Evolutionary conservation across 2,113 vertebrate genomes (phyloP).

Genomic region (Rhinopomastus cyanomelas): DNA sequence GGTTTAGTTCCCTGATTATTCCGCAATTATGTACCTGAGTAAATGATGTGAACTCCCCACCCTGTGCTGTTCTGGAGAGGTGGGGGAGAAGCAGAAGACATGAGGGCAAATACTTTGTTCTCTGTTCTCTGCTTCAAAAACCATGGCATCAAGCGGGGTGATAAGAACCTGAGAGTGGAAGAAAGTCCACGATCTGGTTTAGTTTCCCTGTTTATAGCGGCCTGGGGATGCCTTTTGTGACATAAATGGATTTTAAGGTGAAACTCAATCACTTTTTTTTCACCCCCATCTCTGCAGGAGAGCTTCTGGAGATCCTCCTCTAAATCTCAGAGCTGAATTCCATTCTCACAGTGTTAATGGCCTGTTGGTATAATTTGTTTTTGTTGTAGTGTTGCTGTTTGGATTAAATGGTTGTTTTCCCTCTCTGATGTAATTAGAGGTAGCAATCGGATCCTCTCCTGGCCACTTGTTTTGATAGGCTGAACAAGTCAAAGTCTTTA

Average conservation of each 20-base stretch:
- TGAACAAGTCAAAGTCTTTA: not conserved
- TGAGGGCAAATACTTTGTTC: not conserved
- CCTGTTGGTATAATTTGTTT: not conserved
- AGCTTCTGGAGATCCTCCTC: not conserved
- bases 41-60: not conserved
- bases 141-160: rapidly evolving
- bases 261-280: not conserved
- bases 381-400: not conserved
- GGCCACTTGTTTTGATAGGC: not conserved
- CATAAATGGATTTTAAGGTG: not conserved
- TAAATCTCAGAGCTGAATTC: rapidly evolving
- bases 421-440: not conserved
- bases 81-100: not conserved
- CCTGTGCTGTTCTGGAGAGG: rapidly evolving
- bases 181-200: not conserved
- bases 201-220: not conserved
- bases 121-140: rapidly evolving
- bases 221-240: not conserved
- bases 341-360: not conserved
- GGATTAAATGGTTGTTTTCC: not conserved
- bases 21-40: not conserved
- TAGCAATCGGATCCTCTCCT: not conserved
- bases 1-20: slow-evolving; percentile 17
- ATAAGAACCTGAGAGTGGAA: not conserved
- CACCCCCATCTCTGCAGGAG: rapidly evolving